These are phyloP conservation scores for Panthera uncia DNA, from an alignment of 2,113 vertebrate species.

Conservation along the genomic window DNA sequence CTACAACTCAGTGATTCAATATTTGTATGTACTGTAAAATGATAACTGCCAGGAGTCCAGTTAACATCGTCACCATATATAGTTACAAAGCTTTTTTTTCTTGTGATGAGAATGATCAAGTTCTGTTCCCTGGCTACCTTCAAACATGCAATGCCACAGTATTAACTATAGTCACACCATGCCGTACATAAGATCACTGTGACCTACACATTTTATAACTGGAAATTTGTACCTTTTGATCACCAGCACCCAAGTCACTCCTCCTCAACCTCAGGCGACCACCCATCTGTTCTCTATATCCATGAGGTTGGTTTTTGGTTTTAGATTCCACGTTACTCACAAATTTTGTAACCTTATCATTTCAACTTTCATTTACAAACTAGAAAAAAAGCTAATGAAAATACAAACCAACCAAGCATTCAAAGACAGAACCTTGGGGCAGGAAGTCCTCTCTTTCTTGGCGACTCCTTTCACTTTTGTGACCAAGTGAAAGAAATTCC, in stretches of 20 bases:
- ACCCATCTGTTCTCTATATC: neutral
- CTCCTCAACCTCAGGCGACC: neutral
- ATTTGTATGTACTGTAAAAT: neutral
- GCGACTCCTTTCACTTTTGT: neutral
- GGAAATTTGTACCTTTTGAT: neutral
- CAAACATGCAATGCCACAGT: neutral
- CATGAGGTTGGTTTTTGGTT: neutral
- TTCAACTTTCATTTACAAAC: neutral
- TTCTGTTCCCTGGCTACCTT: neutral
- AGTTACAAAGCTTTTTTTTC: neutral
- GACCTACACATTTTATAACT: neutral
- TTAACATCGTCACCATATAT: neutral
- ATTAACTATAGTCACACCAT: neutral
- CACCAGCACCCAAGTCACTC: neutral
- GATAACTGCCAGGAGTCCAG: neutral
- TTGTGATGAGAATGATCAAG: neutral
- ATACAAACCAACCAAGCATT: neutral
- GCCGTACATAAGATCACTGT: neutral
- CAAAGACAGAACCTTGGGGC: neutral
- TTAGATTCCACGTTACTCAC: neutral
- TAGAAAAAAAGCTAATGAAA: slow-evolving; percentile 2
- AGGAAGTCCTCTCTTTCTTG: neutral
- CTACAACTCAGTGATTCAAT: neutral
- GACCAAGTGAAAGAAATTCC: neutral
- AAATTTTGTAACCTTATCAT: neutral